Base-by-base conservation (phyloP, 2,888 invertebrate genomes). In the Parochlus steinenii region DNA sequence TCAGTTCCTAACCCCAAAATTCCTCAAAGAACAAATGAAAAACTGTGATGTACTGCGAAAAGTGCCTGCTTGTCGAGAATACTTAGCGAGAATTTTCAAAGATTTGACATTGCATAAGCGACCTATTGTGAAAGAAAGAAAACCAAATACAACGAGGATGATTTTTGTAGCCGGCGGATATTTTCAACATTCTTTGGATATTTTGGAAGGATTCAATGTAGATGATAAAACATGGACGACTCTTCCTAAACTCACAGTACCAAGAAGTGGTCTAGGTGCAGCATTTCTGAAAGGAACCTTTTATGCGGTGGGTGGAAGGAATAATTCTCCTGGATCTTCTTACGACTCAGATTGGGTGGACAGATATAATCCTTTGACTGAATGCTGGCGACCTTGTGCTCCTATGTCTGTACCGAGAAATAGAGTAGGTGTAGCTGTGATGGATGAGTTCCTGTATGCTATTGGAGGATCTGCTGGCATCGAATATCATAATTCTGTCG, bases 161-260 rank as follows among this genome's bases (percentile, higher is more conserved):
- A 85, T 92, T 43, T 90, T 87, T 58, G 76, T 89, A 26, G 87
- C 85, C 8, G 92, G 92, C 10, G 92, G 92, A 0, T 92, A 89
- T 58, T 71, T 75, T 44, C 64, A 79, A 40, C 80, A 87, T 52
- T 89, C 89, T 1, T 63, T 92, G 40, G 86, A 85, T 53, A 71
- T 80, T 41, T 64, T 92, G 48, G 90, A 92, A 54, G 85, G 85
- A 1, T 90, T 77, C 54, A 87, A 87, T 55, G 73, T 83, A 10
- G 81, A 83, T 47, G 83, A 86, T 47, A 75, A 74, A 53, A 71
- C 74, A 27, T 92, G 92, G 92, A 70, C 70, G 27, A 71, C 75
- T 33, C 63, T 90, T 41, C 77, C 86, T 2, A 72, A 75, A 48
- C 63, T 92, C n/a, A 77, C 85, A 1, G 79, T 83, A 37, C 87